Evolutionary conservation across 2,113 vertebrate species (phyloP), one percentile per base, ranked within the genome.

Genomic region (Circaetus cinerascens): DNA sequence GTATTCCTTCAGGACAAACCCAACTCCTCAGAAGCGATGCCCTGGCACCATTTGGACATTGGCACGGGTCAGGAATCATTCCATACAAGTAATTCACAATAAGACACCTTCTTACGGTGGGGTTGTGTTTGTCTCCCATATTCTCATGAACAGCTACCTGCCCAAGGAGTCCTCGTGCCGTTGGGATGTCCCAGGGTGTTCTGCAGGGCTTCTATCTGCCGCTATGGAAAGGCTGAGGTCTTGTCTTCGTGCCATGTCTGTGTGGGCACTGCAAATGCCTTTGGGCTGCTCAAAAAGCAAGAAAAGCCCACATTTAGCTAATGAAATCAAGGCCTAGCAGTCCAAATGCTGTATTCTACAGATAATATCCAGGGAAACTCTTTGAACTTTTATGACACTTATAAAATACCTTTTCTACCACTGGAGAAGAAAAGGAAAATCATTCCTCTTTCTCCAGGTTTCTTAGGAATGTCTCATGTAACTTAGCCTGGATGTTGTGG

Each of bases 211-310:
- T 76, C 20, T 2, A 5, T 4, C 2, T 11, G 9, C 34, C 71
- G 43, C 26, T 64, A 2, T 0, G 0, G 30, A 30, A 53, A 21
- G 4, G 5, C 7, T 55, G 22, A n/a, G 7, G 3, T 50, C 2
- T 25, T 9, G 75, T 62, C 9, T 64, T 71, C 4, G 3, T 64
- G 16, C 4, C 7, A 16, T 23, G 15, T 34, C 26, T 67, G 3
- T 62, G 40, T n/a, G n/a, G 32, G 11, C 67, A 18, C 22, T 62
- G 19, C 5, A 75, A 72, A 63, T 53, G 5, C 5, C 16, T 63
- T 91, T 30, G 5, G 4, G 17, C 30, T 11, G 7, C 32, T 72
- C 41, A 68, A 55, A 17, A 75, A 15, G 3, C 2, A 72, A 67
- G 34, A 83, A 82, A 82, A 67, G 1, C 13, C 22, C 5, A 40